phyloP scores from a whole-genome alignment of 2,888 invertebrate genomes.

The Epinotia bilunana region DNA sequence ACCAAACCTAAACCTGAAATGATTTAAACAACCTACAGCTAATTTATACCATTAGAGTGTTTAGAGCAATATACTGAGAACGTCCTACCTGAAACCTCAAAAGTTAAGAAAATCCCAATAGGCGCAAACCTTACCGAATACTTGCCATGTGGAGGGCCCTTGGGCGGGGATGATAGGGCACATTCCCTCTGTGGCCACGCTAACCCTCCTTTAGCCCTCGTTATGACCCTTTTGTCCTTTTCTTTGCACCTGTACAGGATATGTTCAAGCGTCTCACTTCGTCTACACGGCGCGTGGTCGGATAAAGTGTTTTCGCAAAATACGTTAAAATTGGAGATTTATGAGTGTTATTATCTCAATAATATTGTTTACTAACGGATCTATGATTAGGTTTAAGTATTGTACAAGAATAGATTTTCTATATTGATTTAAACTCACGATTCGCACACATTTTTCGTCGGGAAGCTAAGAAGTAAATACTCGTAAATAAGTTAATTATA shows the following conservation, averaged over 20 bases:
- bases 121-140: slow-evolving; percentile 24
- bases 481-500: too few species aligned
- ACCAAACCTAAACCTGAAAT: too few species aligned
- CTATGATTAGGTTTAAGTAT: too few species aligned
- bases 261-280: slow-evolving; percentile 21
- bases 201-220: slow-evolving; percentile 63
- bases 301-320: background rate
- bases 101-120: slow-evolving; percentile 31
- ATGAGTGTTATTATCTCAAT: background rate
- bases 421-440: too few species aligned
- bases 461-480: too few species aligned
- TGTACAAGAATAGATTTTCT: too few species aligned
- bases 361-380: too few species aligned
- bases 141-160: slow-evolving; percentile 51
- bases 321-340: background rate
- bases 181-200: slow-evolving; percentile 65
- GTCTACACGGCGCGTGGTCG: background rate
- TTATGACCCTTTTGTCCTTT: slow-evolving; percentile 70
- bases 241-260: slow-evolving; percentile 67
- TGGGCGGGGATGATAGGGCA: slow-evolving; percentile 67
- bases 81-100: background rate
- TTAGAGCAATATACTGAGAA: background rate
- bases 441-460: too few species aligned
- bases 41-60: too few species aligned
- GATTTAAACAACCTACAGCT: too few species aligned